Conservation (phyloP, 2,888 invertebrate species). For the Elysia crispata region DNA sequence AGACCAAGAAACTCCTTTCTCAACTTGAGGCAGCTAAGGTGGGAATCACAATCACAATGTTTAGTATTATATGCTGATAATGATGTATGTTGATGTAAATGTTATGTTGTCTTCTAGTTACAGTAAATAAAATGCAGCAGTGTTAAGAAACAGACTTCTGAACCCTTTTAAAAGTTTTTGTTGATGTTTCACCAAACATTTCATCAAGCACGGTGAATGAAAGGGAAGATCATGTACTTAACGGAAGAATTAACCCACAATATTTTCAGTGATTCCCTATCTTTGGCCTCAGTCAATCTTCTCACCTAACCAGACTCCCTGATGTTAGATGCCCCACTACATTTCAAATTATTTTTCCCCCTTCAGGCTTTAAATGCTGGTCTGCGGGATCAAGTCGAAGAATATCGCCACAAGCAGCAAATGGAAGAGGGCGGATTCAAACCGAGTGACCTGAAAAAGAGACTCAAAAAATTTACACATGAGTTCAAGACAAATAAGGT, state of each 20-base stretch:
- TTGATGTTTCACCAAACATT: too few species aligned
- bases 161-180: too few species aligned
- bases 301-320: not conserved
- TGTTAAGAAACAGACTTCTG: too few species aligned
- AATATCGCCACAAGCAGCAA: slow-evolving; percentile 56
- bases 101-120: too few species aligned
- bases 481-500: slow-evolving; percentile 69
- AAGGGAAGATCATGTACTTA: too few species aligned
- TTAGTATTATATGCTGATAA: too few species aligned
- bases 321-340: too few species aligned
- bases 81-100: too few species aligned
- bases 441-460: slow-evolving; percentile 62
- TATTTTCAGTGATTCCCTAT: not conserved
- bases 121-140: too few species aligned
- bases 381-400: slow-evolving; percentile 61
- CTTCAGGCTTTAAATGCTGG: slow-evolving; percentile 63
- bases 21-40: slow-evolving; percentile 72
- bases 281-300: not conserved
- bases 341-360: not conserved
- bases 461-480: slow-evolving; percentile 65
- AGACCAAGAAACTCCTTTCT: slow-evolving; percentile 64
- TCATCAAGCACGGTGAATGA: too few species aligned
- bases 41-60: not conserved
- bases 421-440: slow-evolving; percentile 60
- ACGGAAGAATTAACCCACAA: too few species aligned